Evolutionary conservation across 2,113 vertebrate species (phyloP), one percentile per base, ranked within the genome.

Genomic region (Apus apus): DNA sequence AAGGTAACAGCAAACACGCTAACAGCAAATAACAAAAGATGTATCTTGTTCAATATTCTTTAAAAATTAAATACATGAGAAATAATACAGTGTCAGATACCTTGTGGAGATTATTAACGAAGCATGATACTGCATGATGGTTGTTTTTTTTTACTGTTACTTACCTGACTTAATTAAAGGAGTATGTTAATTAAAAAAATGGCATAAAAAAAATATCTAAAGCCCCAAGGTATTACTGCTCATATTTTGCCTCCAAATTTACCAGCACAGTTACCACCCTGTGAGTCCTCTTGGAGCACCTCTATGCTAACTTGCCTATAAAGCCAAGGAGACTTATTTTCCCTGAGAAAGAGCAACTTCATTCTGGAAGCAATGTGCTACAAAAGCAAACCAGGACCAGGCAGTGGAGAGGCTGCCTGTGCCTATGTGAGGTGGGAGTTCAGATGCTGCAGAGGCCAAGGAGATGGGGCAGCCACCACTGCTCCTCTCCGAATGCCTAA

Each of bases 401-500:
- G 60, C 2, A 1, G 23, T 13, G 58, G 48, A 76, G 83, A n/a
- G 40, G 67, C 60, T 68, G 56, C 0, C 0, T 0, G 2, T 13
- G 13, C 13, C 1, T 10, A 26, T 1, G 71, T 0, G 0, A 51
- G 26, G 46, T 0, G 2, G 51, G 32, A 88, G 56, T 53, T 27
- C 1, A 3, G 66, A 70, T 32, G 57, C 53, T 62, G 62, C 77
- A 50, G 83, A 78, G 81, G 56, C 15, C 5, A 15, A 64, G 18
- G 64, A 72, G 43, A 75, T 6, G 40, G 34, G 61, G 30, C 0
- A 3, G 57, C n/a, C 65, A 46, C 54, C 3, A 10, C 27, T 20
- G 54, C 25, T 67, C 67, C 60, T 25, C 25, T 81, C 36, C 4
- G 0, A 94, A 3, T 0, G 1, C 56, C 87, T 36, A 11, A 56